A percentile compares a stretch with the other conserved stretches of the same genome.
phyloP scores from a whole-genome alignment of 2,797 vertebrate species.

The Lithobates pipiens region DNA sequence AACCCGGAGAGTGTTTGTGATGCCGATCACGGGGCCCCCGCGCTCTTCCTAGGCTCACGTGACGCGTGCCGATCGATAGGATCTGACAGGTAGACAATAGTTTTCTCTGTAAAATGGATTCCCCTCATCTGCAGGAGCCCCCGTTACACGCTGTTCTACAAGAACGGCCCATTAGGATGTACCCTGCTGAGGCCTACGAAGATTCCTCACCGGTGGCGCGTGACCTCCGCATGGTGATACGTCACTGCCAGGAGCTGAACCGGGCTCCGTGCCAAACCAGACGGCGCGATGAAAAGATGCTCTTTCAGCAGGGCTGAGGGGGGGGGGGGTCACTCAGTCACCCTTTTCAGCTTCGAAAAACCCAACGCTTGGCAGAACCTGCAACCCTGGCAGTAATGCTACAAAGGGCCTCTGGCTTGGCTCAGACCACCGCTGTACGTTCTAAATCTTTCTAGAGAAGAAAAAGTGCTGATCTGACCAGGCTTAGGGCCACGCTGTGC shows the following conservation, averaged over 20 bases:
- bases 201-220: not conserved
- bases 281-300: not conserved
- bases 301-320: not conserved
- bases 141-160: slow-evolving; percentile 31
- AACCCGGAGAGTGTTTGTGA: not conserved
- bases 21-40: not conserved
- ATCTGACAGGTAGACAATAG: slow-evolving; percentile 41
- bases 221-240: not conserved
- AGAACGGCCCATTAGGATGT: slow-evolving; percentile 19
- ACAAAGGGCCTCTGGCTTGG: too few species aligned
- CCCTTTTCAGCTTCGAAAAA: not conserved
- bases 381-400: not conserved
- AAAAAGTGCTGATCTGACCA: too few species aligned
- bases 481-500: not conserved
- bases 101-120: slow-evolving; percentile 32
- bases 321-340: not conserved
- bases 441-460: too few species aligned
- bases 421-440: too few species aligned
- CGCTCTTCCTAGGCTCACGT: not conserved
- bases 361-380: not conserved
- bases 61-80: slow-evolving; percentile 19
- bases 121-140: slow-evolving; percentile 22
- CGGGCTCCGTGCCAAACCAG: not conserved
- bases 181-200: not conserved
- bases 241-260: not conserved